Base-by-base conservation (phyloP, 2,113 vertebrate species). In the Bubo scandiacus region DNA sequence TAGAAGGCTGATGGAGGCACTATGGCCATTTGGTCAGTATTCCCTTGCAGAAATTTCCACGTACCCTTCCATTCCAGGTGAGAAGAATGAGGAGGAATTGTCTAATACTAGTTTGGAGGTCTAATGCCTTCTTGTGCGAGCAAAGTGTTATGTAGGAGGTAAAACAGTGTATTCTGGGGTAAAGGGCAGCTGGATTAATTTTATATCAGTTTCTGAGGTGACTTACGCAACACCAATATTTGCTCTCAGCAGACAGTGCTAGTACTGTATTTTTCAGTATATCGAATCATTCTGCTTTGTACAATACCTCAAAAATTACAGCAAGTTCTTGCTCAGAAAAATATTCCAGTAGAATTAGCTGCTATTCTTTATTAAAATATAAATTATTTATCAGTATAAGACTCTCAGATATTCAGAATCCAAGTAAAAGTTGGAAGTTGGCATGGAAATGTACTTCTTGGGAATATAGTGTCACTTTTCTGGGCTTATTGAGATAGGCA, bases 131-230 rank as follows among this genome's bases (percentile, higher is more conserved):
- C 52, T 81, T 81, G 40, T 2, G 1, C 1, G 18, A 85, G 45
- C 52, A 49, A 42, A 94, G 65, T 6, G 4, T 91, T 91, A 61
- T 47, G 55, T 52, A 87, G 77, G 70, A 93, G 55, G 75, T 92
- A 88, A 86, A 94, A n/a, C 26, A 62, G 70, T 45, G 14, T 54
- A 34, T 19, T 82, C 40, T 58, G 45, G 47, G n/a, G 40, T 87
- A 77, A 82, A 96, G 87, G 81, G 62, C 71, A 95, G 66, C 27
- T 91, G 90, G 78, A 82, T 92, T 96, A 71, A 75, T 91, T 92
- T 90, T 61, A 12, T 72, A 87, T 90, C 87, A 82, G 94, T 96
- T 95, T 91, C 74, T 61, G 74, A 96, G 49, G 40, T 88, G 57
- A 68, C 62, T 92, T 96, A 65, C 0, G 25, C 81, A 92, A 79